Percentiles rank a stretch among this genome's conserved stretches.
These are phyloP conservation scores for Leuciscus idus DNA, from an alignment of 2,113 vertebrate species.

Conservation along the genomic window DNA sequence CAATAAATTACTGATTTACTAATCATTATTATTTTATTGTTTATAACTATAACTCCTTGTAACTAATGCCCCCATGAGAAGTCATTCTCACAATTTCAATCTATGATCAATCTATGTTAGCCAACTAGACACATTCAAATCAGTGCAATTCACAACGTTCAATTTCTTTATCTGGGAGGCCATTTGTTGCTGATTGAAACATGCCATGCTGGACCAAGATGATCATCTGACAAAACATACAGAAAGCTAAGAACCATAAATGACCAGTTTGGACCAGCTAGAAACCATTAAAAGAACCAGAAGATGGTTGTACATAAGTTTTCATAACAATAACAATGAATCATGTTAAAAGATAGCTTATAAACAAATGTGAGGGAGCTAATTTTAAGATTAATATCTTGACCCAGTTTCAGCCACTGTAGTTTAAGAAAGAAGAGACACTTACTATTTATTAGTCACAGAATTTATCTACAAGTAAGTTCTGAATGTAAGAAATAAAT, in stretches of 20 bases:
- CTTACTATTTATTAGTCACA: not conserved
- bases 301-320: not conserved
- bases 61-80: not conserved
- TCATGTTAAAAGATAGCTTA: not conserved
- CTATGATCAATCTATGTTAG: not conserved
- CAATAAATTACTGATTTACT: not conserved
- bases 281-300: not conserved
- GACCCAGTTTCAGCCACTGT: not conserved
- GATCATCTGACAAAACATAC: not conserved
- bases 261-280: not conserved
- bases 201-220: not conserved
- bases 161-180: not conserved
- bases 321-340: not conserved
- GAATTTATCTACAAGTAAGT: not conserved
- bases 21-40: not conserved
- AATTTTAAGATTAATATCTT: not conserved
- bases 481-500: not conserved
- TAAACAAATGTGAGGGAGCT: not conserved
- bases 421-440: not conserved
- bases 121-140: not conserved
- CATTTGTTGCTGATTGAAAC: not conserved
- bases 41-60: not conserved
- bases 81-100: not conserved
- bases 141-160: not conserved
- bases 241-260: not conserved